Percentiles rank a stretch among this genome's conserved stretches.
Evolutionary conservation across 2,113 vertebrate species (phyloP).

Genomic region (Scomber scombrus): DNA sequence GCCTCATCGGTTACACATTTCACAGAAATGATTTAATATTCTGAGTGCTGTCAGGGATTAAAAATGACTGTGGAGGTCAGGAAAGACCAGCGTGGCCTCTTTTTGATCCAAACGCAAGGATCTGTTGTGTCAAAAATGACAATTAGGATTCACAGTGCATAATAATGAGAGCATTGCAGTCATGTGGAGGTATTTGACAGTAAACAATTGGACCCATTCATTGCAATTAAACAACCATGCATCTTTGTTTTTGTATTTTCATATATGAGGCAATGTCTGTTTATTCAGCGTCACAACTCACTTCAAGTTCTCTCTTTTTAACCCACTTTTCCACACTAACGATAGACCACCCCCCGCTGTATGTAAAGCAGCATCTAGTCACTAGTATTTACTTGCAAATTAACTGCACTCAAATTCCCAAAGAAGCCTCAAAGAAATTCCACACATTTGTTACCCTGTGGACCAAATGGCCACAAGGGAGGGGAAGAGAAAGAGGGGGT

Average conservation of each 20-base stretch:
- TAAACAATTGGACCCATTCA: not conserved
- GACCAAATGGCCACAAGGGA: conserved; percentile 71
- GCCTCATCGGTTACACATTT: not conserved
- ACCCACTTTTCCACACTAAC: conserved; percentile 10
- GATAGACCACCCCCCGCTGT: conserved; percentile 19
- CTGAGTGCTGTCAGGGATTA: not conserved
- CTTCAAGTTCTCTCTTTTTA: conserved; percentile 4
- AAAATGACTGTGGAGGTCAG: not conserved
- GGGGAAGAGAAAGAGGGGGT: not conserved
- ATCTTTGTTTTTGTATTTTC: too few relatives aligned
- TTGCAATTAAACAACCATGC: not conserved
- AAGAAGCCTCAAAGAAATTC: conserved; percentile 80
- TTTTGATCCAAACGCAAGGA: not conserved
- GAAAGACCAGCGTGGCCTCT: not conserved
- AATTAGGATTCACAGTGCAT: not conserved
- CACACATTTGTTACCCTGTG: conserved; percentile 74
- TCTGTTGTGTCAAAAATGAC: not conserved
- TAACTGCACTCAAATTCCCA: conserved; percentile 74
- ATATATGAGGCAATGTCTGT: too few relatives aligned
- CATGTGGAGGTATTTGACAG: not conserved
- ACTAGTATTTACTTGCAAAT: conserved; percentile 81
- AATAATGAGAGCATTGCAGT: not conserved
- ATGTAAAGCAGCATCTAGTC: conserved; percentile 48
- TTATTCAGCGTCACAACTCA: not conserved
- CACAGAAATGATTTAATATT: not conserved